Evolutionary conservation across 2,888 invertebrate species (phyloP).

Genomic region (Andrena chrysosceles): DNA sequence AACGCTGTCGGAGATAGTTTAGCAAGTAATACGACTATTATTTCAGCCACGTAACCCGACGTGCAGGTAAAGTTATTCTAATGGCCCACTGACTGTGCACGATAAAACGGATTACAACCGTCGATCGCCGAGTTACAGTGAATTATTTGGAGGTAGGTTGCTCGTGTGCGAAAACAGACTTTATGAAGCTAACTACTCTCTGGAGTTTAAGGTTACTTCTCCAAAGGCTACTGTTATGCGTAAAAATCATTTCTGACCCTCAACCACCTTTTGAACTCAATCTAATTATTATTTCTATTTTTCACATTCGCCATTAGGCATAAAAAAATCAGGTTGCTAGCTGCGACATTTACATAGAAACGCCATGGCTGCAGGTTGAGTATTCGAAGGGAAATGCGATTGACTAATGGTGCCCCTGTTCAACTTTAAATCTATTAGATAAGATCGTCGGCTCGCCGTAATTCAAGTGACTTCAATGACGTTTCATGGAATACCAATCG

Average conservation of each 20-base stretch:
- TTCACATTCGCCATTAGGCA: too few species aligned
- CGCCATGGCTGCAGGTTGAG: too few species aligned
- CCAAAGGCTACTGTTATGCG: constrained; percentile 11
- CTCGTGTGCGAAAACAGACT: constrained; percentile 22
- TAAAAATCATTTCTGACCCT: neutral
- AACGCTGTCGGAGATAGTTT: constrained; percentile 22
- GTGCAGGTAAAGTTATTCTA: constrained; percentile 19
- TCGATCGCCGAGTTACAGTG: constrained; percentile 10
- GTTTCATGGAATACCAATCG: neutral
- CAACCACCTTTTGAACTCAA: neutral
- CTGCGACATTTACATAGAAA: too few species aligned
- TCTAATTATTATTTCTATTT: too few species aligned
- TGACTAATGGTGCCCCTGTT: too few species aligned
- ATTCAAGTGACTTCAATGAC: neutral
- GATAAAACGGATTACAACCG: constrained; percentile 53
- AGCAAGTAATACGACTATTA: constrained; percentile 38
- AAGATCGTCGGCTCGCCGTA: constrained; percentile 12
- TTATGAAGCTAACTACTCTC: neutral
- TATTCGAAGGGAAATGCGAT: too few species aligned
- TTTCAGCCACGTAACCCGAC: constrained; percentile 5
- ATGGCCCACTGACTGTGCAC: constrained; percentile 32
- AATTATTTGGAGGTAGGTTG: constrained; percentile 23
- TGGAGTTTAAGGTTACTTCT: constrained; percentile 12
- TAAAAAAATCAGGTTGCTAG: too few species aligned
- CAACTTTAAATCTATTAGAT: neutral